A percentile compares a stretch with the other conserved stretches of the same genome.
These are phyloP conservation scores for Tupiocoris notatus DNA, from an alignment of 2,888 invertebrate genomes.

Conservation along the genomic window DNA sequence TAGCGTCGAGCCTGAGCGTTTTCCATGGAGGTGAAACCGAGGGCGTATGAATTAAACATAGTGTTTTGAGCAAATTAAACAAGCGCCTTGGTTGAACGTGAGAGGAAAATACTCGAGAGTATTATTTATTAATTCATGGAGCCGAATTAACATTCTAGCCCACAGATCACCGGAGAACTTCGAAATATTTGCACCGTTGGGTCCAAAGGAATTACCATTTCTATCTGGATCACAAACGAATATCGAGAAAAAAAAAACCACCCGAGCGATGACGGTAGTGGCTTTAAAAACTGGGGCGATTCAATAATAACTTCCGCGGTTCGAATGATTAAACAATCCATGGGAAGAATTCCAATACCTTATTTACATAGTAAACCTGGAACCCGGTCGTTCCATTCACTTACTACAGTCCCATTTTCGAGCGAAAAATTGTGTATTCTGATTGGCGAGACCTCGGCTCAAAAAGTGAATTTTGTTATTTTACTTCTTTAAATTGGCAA, in stretches of 20 bases:
- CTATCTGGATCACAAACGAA: not conserved
- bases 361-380: constrained; percentile 32
- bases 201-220: not conserved
- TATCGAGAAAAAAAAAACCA: not conserved
- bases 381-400: not conserved
- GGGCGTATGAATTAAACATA: constrained; percentile 20
- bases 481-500: constrained; percentile 13
- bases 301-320: constrained; percentile 17
- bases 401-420: not conserved
- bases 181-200: constrained; percentile 9
- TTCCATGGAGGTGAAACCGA: too few species aligned
- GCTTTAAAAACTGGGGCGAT: constrained; percentile 23
- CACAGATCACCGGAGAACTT: constrained; percentile 15
- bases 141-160: constrained; percentile 15
- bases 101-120: not conserved
- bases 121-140: constrained; percentile 26
- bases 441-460: constrained; percentile 16
- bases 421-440: constrained; percentile 20
- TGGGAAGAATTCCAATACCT: constrained; percentile 30
- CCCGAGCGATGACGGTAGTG: not conserved
- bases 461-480: constrained; percentile 3
- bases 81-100: constrained; percentile 4
- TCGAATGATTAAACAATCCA: constrained; percentile 23
- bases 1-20: too few species aligned
- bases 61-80: constrained; percentile 13